Evolutionary conservation across 2,888 invertebrate genomes (phyloP).

Genomic region (Stictocephala bisonia): DNA sequence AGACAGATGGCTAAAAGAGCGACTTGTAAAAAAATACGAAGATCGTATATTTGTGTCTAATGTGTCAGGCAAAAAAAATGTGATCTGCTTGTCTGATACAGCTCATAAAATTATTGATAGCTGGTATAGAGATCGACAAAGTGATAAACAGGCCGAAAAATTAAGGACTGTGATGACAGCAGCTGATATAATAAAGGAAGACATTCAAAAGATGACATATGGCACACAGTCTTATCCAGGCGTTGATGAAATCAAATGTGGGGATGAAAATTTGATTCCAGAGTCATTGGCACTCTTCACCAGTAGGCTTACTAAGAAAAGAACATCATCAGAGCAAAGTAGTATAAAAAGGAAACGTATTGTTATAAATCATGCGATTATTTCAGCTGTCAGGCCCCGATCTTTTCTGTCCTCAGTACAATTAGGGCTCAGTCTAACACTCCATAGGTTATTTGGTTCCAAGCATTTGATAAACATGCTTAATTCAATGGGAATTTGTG

Average conservation of each 20-base stretch:
- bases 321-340: neutral
- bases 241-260: slow-evolving; percentile 56
- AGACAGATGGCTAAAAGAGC: too few relatives aligned
- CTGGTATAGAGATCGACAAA: too few relatives aligned
- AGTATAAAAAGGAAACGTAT: neutral
- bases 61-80: too few relatives aligned
- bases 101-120: too few relatives aligned
- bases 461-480: slow-evolving; percentile 56
- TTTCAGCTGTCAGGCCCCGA: slow-evolving; percentile 43
- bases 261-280: slow-evolving; percentile 47
- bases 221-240: slow-evolving; percentile 57
- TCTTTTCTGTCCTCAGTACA: slow-evolving; percentile 61
- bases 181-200: slow-evolving; percentile 60
- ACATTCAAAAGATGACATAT: slow-evolving; percentile 59
- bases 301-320: neutral
- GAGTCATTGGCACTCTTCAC: neutral
- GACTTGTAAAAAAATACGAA: too few relatives aligned
- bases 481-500: slow-evolving; percentile 57
- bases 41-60: too few relatives aligned
- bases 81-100: too few relatives aligned
- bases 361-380: slow-evolving; percentile 18
- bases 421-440: slow-evolving; percentile 58
- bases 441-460: slow-evolving; percentile 59
- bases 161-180: slow-evolving; percentile 60
- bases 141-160: too few relatives aligned